Percentiles rank a stretch among this genome's conserved stretches.
Evolutionary conservation across 2,888 invertebrate genomes (phyloP).

Genomic region (Desoria tigrina): DNA sequence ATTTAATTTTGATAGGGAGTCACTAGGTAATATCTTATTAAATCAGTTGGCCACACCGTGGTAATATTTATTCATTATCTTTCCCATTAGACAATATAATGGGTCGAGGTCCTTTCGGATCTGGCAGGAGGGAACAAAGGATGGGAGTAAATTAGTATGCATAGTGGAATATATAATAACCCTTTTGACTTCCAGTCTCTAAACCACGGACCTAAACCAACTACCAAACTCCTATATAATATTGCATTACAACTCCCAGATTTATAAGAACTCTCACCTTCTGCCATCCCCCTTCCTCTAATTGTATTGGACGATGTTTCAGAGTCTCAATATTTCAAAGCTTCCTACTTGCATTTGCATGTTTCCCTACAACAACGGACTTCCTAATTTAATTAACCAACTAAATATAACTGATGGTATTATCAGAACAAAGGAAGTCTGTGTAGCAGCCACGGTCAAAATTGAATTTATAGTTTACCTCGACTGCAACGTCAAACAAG

Average conservation of each 20-base stretch:
- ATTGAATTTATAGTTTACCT: no score
- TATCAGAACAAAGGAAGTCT: no score
- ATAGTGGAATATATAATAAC: conserved; percentile 7
- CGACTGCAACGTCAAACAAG: no score
- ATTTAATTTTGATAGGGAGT: not conserved
- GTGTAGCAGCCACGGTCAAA: no score
- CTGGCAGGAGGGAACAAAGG: no score
- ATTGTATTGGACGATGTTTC: not conserved
- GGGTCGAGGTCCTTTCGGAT: not conserved
- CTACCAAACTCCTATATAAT: not conserved
- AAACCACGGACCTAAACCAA: not conserved
- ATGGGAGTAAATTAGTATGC: conserved; percentile 9
- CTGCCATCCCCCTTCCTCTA: not conserved
- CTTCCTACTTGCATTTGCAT: no score
- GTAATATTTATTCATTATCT: conserved; percentile 20
- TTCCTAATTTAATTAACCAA: conserved; percentile 14
- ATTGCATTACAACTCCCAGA: not conserved
- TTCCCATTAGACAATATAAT: conserved; percentile 1
- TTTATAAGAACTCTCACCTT: not conserved
- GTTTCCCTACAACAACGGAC: not conserved
- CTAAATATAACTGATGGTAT: not conserved
- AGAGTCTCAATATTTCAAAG: no score
- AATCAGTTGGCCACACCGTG: conserved; percentile 14
- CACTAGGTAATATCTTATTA: conserved; percentile 4
- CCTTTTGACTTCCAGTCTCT: no score